These are phyloP conservation scores for Drosophila asahinai DNA, from an alignment of 1,140 invertebrate species.

Conservation along the genomic window DNA sequence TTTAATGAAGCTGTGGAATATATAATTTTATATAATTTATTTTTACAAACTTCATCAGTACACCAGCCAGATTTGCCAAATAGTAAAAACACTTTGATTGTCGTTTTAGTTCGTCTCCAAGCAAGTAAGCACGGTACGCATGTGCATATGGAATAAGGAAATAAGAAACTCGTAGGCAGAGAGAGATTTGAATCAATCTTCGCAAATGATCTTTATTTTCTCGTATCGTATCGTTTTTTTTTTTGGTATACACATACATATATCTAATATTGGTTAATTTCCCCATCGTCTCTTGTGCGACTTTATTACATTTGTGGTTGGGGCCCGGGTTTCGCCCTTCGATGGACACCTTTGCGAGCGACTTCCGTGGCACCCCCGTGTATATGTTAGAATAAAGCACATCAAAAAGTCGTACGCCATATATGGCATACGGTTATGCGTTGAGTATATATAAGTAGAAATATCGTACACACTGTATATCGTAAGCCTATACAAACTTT, in stretches of 20 bases:
- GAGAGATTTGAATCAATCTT: constrained; percentile 3
- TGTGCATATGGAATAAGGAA: no score
- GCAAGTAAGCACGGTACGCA: no score
- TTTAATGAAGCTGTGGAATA: background rate
- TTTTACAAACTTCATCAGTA: no score
- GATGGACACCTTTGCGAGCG: constrained; percentile 18
- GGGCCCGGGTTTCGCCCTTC: background rate
- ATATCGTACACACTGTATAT: constrained; percentile 31
- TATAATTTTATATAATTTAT: no score
- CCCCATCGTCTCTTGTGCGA: background rate
- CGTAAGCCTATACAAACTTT: constrained; percentile 50
- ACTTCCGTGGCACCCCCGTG: constrained; percentile 5
- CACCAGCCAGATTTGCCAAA: no score
- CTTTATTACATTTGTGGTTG: constrained; percentile 1
- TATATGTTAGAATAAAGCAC: constrained; percentile 41
- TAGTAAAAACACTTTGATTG: no score
- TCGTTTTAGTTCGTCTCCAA: no score
- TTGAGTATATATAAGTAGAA: constrained; percentile 45
- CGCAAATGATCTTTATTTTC: constrained; percentile 5
- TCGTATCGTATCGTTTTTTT: constrained; percentile 47
- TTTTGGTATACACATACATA: constrained; percentile 21
- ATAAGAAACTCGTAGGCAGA: no score
- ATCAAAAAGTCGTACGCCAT: constrained; percentile 17
- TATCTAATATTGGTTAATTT: background rate
- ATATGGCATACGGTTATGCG: background rate